These are phyloP conservation scores for Dexiosoma caninum DNA, from an alignment of 2,888 invertebrate species.

Conservation along the genomic window DNA sequence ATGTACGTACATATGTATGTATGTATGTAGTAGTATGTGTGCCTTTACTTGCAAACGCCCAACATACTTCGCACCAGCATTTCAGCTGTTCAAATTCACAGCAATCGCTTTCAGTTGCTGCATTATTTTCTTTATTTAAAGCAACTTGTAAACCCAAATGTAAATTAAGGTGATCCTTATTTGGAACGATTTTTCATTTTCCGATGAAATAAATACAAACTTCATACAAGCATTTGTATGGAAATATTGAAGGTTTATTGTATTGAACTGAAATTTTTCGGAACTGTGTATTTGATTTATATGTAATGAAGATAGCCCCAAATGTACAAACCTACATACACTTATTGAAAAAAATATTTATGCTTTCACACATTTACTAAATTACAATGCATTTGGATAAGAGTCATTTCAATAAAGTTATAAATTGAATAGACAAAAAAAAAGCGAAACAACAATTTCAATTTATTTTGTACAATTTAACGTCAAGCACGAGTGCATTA, in stretches of 20 bases:
- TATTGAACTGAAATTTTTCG: too few species aligned
- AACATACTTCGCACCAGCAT: not conserved
- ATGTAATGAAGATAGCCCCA: too few species aligned
- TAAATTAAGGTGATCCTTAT: not conserved
- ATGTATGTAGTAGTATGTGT: too few species aligned
- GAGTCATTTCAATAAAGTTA: slow-evolving; percentile 35
- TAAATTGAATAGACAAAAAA: slow-evolving; percentile 24
- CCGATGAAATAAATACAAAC: too few species aligned
- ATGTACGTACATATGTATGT: too few species aligned
- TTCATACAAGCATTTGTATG: too few species aligned
- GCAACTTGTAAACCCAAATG: not conserved
- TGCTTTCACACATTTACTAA: slow-evolving; percentile 2
- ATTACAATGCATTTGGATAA: not conserved
- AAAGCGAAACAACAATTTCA: slow-evolving; percentile 36
- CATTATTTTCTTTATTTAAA: slow-evolving; percentile 26
- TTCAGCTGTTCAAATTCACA: slow-evolving; percentile 1
- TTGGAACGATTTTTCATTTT: too few species aligned
- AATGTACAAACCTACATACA: too few species aligned
- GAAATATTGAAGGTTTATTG: too few species aligned
- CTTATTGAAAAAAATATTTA: too few species aligned
- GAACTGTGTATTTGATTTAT: too few species aligned
- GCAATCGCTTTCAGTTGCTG: slow-evolving; percentile 14
- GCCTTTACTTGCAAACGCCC: not conserved
- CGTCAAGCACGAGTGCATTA: slow-evolving; percentile 62
- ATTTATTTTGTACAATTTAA: slow-evolving; percentile 52